These are phyloP conservation scores for Dendrophyllia cribrosa DNA, from an alignment of 64 coral and sea anemone species.

Conservation along the genomic window DNA sequence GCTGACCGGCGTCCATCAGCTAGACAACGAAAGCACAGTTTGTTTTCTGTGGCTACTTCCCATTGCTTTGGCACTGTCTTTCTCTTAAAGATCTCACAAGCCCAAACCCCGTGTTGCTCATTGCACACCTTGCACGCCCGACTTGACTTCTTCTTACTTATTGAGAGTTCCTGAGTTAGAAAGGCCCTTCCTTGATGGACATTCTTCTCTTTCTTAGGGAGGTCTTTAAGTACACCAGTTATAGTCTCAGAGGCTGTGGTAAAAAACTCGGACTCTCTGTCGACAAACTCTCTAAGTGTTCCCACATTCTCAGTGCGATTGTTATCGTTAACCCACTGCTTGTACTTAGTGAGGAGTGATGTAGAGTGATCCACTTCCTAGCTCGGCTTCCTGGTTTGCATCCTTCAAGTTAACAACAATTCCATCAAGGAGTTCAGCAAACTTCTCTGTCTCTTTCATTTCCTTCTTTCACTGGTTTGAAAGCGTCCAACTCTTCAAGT, in stretches of 20 bases:
- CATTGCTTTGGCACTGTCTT: not conserved
- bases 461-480: conserved; percentile 41
- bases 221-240: conserved; percentile 7
- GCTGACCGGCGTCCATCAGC: not conserved
- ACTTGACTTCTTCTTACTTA: not conserved
- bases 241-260: conserved; percentile 61
- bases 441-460: conserved; percentile 59
- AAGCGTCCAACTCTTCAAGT: conserved; percentile 51
- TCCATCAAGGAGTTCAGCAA: conserved; percentile 64
- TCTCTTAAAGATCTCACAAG: conserved; percentile 19
- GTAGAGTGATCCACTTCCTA: conserved; percentile 58
- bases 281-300: conserved; percentile 45
- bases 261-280: conserved; percentile 60
- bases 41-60: conserved; percentile 32
- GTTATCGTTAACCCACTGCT: conserved; percentile 68
- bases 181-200: not conserved
- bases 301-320: conserved; percentile 9
- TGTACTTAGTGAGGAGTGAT: conserved; percentile 37
- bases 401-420: conserved; percentile 68
- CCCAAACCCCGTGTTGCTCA: conserved; percentile 22
- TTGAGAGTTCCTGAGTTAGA: too few relatives aligned
- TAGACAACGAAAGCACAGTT: conserved; percentile 53
- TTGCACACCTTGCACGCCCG: conserved; percentile 44
- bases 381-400: conserved; percentile 40
- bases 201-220: not conserved